Base-by-base conservation (phyloP, 2,797 vertebrate genomes). In the Melanogrammus aeglefinus region DNA sequence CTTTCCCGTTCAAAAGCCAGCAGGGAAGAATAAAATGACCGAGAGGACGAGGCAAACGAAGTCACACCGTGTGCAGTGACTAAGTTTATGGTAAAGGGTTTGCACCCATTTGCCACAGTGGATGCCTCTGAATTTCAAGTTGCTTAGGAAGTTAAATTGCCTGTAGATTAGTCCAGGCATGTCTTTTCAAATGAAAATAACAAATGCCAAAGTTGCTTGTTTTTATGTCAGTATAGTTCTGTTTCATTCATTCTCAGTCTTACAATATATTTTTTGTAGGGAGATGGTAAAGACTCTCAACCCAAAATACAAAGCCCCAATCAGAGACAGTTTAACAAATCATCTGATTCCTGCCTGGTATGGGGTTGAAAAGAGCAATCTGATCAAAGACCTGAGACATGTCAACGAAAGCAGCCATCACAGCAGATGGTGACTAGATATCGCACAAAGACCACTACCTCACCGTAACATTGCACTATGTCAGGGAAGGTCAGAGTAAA, bases 381-480 rank as follows among this genome's bases (percentile, higher is more conserved):
- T 79, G 2, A 75, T 72, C 6, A 16, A 35, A 12, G 39, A 77
- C 3, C 76, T 76, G 0, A 51, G 29, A 24, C 9, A 69, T 7
- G 24, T 78, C 9, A 29, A 29, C 33, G 38, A 76, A 76, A 31
- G 78, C n/a, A 35, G 69, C 36, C 16, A 77, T 80, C 47, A 83
- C 41, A 13, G 41, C 78, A 44, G 74, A 72, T 72, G 44, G 72
- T 2, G 82, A 72, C 74, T 33, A 80, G 74, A 13, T 69, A 70
- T n/a, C n/a, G n/a, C n/a, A n/a, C 13, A 72, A 76, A 18, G 76
- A 83, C 33, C 78, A 80, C 8, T 76, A 77, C 38, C 63, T 78
- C 2, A 77, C 79, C 75, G n/a, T n/a, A 1, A 75, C 72, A 21
- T 8, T 75, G 36, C 75, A 79, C 10, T 81, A 36, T 6, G 36